Evolutionary conservation across 2,797 vertebrate genomes (phyloP).

Genomic region (Esox masquinongy): DNA sequence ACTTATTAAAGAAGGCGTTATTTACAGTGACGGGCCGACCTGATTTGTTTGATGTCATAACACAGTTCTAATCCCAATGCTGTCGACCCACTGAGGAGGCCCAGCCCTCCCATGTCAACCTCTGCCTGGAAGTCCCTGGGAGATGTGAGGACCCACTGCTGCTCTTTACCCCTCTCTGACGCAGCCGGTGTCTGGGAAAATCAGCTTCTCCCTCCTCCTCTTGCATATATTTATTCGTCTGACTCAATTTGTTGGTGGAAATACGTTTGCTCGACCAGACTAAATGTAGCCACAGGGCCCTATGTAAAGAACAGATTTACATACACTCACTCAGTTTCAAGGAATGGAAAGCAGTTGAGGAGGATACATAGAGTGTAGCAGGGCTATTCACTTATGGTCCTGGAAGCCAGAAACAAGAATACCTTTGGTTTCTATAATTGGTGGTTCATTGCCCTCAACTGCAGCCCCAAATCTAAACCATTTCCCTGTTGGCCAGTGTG

Average conservation of each 20-base stretch:
- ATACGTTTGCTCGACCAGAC: background rate
- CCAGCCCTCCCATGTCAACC: slow-evolving; percentile 3
- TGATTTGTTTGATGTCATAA: slow-evolving; percentile 18
- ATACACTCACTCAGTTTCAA: background rate
- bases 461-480: background rate
- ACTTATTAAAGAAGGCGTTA: background rate
- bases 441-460: background rate
- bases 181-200: slow-evolving; percentile 4
- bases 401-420: background rate
- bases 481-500: background rate
- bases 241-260: slow-evolving; percentile 7
- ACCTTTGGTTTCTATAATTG: background rate
- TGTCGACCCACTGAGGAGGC: background rate
- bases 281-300: background rate
- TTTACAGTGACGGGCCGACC: background rate
- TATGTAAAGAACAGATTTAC: background rate
- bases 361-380: background rate
- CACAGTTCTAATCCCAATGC: background rate
- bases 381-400: background rate
- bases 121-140: background rate
- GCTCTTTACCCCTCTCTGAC: slow-evolving; percentile 1
- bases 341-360: background rate
- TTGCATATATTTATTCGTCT: background rate
- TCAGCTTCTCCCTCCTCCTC: slow-evolving; percentile 12
- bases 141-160: slow-evolving; percentile 9